Evolutionary conservation across 1,140 invertebrate species (phyloP).

Genomic region (Drosophila saltans): DNA sequence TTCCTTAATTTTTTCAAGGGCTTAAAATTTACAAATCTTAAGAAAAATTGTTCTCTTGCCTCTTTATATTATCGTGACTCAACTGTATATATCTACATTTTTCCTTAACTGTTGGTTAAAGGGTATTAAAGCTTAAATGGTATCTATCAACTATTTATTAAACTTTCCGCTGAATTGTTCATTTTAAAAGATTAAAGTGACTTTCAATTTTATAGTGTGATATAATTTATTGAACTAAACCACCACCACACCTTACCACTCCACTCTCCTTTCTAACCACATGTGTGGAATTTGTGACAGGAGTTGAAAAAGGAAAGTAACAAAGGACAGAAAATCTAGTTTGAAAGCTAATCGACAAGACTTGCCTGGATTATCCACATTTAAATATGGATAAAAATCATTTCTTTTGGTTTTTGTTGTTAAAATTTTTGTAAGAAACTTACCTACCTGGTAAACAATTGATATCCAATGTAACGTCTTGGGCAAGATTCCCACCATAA

Average conservation of each 20-base stretch:
- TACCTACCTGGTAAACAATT: constrained; percentile 69
- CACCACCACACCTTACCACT: background rate
- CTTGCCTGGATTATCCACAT: background rate
- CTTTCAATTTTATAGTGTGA: constrained; percentile 31
- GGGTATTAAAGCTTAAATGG: background rate
- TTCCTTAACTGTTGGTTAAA: too few relatives aligned
- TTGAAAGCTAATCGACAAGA: too few relatives aligned
- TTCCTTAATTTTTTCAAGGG: too few relatives aligned
- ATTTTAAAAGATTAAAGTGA: constrained; percentile 19
- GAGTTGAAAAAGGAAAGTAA: background rate
- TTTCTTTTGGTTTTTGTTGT: background rate
- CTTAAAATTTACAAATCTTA: too few relatives aligned
- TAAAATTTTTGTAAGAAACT: background rate
- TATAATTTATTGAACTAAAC: background rate
- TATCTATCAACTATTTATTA: constrained; percentile 3
- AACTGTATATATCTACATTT: too few relatives aligned
- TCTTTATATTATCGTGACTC: too few relatives aligned
- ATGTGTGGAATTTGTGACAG: background rate
- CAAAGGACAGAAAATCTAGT: too few relatives aligned
- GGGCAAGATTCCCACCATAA: constrained; percentile 60
- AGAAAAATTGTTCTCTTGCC: too few relatives aligned
- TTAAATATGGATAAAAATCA: too few relatives aligned
- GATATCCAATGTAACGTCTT: constrained; percentile 55
- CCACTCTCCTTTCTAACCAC: background rate
- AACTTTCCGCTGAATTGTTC: constrained; percentile 24